Conservation (phyloP, 2,888 invertebrate genomes). For the Baccha elongata region DNA sequence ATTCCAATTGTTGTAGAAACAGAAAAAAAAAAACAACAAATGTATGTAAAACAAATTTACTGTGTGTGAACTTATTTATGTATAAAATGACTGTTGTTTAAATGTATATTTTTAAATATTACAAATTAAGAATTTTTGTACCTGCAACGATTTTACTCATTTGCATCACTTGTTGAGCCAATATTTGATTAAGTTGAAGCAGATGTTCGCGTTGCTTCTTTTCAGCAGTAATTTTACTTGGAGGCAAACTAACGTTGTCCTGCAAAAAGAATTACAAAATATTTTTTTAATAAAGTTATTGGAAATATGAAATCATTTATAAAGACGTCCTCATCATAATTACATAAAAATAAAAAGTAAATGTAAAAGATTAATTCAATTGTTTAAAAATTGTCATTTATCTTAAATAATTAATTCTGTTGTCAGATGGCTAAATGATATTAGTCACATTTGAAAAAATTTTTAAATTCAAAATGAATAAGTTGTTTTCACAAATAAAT, state of each 20-base stretch:
- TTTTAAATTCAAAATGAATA: too few relatives aligned
- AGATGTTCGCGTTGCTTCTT: slow-evolving; percentile 94
- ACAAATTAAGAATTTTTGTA: slow-evolving; percentile 80
- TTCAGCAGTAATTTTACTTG: slow-evolving; percentile 91
- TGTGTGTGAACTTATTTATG: slow-evolving; percentile 16
- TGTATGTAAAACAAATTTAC: slow-evolving; percentile 38
- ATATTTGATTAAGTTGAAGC: slow-evolving; percentile 94
- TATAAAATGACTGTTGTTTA: slow-evolving; percentile 11
- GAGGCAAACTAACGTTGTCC: slow-evolving; percentile 82
- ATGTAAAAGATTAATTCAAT: too few relatives aligned
- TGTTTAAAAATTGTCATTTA: too few relatives aligned
- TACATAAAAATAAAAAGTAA: too few relatives aligned
- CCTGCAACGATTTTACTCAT: slow-evolving; percentile 98
- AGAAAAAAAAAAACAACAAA: slow-evolving; percentile 31
- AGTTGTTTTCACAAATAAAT: too few relatives aligned
- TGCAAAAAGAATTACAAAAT: slow-evolving; percentile 11
- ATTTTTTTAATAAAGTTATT: too few relatives aligned
- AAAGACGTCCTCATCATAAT: too few relatives aligned
- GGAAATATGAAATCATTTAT: too few relatives aligned
- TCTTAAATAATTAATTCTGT: too few relatives aligned
- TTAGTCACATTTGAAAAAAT: too few relatives aligned
- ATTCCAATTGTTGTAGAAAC: slow-evolving; percentile 58
- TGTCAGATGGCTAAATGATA: too few relatives aligned
- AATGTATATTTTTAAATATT: neutral
- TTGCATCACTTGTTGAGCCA: slow-evolving; percentile 96